Conservation (phyloP, 2,113 vertebrate species). For the Orientallactaga bullata region DNA sequence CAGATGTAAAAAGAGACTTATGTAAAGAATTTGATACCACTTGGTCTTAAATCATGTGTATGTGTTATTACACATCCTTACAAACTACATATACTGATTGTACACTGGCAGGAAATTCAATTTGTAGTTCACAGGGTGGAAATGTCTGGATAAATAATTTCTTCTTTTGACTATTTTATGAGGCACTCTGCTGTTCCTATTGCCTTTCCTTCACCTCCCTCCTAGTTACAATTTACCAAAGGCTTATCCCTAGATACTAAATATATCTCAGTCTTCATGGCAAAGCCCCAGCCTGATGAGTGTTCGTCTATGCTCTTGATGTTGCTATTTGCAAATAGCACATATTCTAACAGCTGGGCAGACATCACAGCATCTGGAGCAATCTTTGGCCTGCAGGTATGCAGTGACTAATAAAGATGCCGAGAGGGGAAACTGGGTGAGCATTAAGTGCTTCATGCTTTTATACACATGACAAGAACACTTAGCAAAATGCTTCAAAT, state of each 20-base stretch:
- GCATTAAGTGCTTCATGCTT: not conserved
- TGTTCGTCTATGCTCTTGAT: slow-evolving; percentile 53
- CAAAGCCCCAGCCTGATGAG: not conserved
- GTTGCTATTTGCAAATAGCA: slow-evolving; percentile 51
- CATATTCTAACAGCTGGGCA: slow-evolving; percentile 65
- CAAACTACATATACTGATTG: slow-evolving; percentile 52
- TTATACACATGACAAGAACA: slow-evolving; percentile 29
- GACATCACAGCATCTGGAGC: slow-evolving; percentile 59
- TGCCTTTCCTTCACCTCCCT: not conserved
- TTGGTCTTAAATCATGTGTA: slow-evolving; percentile 31
- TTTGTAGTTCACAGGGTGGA: not conserved
- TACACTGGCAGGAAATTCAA: slow-evolving; percentile 47
- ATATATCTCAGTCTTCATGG: not conserved
- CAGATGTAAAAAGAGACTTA: not conserved
- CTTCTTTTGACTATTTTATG: not conserved
- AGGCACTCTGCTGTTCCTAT: not conserved
- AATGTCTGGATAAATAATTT: not conserved
- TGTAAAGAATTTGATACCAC: not conserved
- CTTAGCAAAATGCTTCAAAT: slow-evolving; percentile 64
- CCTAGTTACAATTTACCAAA: not conserved
- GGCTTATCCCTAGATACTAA: not conserved
- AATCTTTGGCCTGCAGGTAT: slow-evolving; percentile 62
- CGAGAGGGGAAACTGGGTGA: slow-evolving; percentile 44
- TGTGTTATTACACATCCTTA: slow-evolving; percentile 60
- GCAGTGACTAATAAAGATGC: slow-evolving; percentile 48